phyloP scores from a whole-genome alignment of 2,113 vertebrate species.

The Kryptolebias marmoratus region DNA sequence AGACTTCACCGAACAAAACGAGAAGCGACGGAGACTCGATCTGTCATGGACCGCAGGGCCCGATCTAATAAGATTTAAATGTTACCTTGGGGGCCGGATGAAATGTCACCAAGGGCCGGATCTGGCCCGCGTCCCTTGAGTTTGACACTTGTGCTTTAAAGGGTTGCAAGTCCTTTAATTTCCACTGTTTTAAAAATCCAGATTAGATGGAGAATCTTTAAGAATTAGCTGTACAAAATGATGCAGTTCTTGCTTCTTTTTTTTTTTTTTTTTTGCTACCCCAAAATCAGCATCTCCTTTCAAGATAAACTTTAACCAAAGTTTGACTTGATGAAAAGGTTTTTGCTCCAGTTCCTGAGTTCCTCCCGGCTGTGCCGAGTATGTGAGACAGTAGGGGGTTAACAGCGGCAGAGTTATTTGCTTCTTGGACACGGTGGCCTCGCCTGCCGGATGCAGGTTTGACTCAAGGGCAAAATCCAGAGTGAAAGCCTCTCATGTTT shows the following conservation, averaged over 20 bases:
- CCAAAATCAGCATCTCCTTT: no score
- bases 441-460: conserved; percentile 76
- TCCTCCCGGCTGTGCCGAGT: conserved; percentile 27
- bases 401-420: conserved; percentile 67
- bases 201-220: not conserved
- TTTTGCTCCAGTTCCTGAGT: conserved; percentile 24
- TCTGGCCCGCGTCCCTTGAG: no score
- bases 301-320: not conserved
- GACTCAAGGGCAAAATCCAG: conserved; percentile 79
- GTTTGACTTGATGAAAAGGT: conserved; percentile 14
- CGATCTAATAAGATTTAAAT: no score
- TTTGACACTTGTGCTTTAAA: no score
- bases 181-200: not conserved
- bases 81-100: no score
- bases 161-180: not conserved
- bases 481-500: conserved; percentile 78
- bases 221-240: no score
- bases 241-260: no score
- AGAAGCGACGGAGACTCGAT: no score
- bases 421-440: conserved; percentile 74
- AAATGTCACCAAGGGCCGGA: no score
- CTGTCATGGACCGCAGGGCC: no score
- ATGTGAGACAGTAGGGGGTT: conserved; percentile 62
- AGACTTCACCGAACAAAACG: no score
- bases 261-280: no score